Percentiles rank a stretch among this genome's conserved stretches.
Evolutionary conservation across 2,797 vertebrate species (phyloP).

Genomic region (Anniella stebbinsi): DNA sequence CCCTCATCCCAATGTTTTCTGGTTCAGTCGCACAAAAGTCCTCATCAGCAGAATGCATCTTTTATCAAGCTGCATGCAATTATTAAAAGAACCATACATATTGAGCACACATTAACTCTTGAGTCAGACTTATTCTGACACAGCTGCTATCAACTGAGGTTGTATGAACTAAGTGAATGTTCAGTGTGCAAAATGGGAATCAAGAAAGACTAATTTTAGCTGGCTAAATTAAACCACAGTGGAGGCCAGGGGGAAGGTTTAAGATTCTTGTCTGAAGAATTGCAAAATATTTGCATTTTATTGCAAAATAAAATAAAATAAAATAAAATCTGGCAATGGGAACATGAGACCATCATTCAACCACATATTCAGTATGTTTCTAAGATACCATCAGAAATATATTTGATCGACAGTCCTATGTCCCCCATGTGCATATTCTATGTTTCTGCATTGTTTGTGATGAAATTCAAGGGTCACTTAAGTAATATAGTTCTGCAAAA

Average conservation of each 20-base stretch:
- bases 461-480: background rate
- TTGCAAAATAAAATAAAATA: no score
- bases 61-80: background rate
- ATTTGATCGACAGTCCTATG: background rate
- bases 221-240: background rate
- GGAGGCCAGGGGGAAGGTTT: background rate
- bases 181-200: background rate
- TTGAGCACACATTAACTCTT: background rate
- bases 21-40: background rate
- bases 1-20: background rate
- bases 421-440: no score
- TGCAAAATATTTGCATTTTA: no score
- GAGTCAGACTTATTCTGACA: background rate
- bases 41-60: background rate
- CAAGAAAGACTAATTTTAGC: background rate
- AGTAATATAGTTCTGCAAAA: constrained; percentile 17
- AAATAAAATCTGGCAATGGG: background rate
- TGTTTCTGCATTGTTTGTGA: background rate
- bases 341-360: background rate
- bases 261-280: background rate
- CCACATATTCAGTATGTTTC: background rate
- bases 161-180: background rate
- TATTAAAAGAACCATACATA: background rate
- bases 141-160: background rate
- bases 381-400: constrained; percentile 6